Evolutionary conservation across 2,888 invertebrate genomes (phyloP).

Genomic region (Stegophylla sp.): DNA sequence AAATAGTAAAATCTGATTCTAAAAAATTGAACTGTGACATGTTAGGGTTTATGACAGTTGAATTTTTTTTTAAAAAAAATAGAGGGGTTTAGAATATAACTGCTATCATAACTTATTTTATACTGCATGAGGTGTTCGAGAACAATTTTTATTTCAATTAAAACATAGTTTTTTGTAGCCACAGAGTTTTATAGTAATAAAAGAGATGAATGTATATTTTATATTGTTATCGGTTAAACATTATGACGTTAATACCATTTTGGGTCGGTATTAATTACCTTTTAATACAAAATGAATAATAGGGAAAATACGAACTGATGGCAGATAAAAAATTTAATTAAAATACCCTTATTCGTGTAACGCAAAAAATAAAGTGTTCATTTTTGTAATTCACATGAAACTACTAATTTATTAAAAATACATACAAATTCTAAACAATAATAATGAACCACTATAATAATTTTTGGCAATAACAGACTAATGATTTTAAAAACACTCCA

Average conservation of each 20-base stretch:
- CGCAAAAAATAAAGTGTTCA: constrained; percentile 15
- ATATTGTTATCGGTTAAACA: constrained; percentile 1
- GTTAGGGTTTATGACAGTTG: too few species aligned
- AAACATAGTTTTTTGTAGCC: not conserved
- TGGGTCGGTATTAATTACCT: constrained; percentile 16
- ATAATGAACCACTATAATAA: not conserved
- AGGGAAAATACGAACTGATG: constrained; percentile 28
- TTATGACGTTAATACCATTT: constrained; percentile 5
- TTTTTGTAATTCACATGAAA: not conserved
- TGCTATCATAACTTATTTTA: not conserved
- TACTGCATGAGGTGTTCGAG: not conserved
- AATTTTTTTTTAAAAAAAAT: too few species aligned
- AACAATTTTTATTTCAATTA: not conserved
- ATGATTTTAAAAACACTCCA: not conserved
- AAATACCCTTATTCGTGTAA: constrained; percentile 45
- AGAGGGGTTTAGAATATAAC: too few species aligned
- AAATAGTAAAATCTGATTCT: too few species aligned
- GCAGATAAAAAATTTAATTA: constrained; percentile 50
- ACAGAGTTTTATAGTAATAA: not conserved
- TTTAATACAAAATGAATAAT: constrained; percentile 31
- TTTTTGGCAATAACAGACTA: too few species aligned
- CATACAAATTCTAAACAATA: not conserved
- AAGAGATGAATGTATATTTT: not conserved
- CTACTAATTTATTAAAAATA: constrained; percentile 26
- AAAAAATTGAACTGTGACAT: too few species aligned